A percentile compares a stretch with the other conserved stretches of the same genome.
Evolutionary conservation across 2,888 invertebrate genomes (phyloP).

Genomic region (Thymelicus acteon): DNA sequence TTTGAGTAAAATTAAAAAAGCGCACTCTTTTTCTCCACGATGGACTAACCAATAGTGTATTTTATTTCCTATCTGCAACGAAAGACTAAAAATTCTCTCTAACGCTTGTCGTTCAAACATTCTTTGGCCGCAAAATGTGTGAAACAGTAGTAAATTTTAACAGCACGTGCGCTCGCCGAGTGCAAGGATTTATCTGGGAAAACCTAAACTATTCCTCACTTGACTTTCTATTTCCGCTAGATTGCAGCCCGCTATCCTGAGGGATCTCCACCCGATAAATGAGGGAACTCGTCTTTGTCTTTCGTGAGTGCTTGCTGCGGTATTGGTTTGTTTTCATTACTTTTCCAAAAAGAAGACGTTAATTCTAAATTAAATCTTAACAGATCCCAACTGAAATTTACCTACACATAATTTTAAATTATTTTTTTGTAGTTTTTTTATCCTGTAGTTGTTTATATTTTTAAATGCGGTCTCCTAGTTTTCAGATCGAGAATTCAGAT

Average conservation of each 20-base stretch:
- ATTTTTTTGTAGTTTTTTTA: too few species aligned
- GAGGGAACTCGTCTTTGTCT: conserved; percentile 70
- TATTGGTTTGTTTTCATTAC: conserved; percentile 19
- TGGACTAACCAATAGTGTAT: conserved; percentile 28
- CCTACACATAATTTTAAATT: too few species aligned
- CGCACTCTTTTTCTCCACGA: background rate
- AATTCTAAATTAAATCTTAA: too few species aligned
- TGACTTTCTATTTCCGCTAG: conserved; percentile 76
- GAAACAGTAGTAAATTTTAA: conserved; percentile 38
- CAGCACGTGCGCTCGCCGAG: conserved; percentile 46
- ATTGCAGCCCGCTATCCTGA: conserved; percentile 64
- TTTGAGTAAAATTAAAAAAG: background rate
- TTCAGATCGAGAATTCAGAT: too few species aligned
- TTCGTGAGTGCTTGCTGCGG: conserved; percentile 20
- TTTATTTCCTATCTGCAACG: conserved; percentile 29
- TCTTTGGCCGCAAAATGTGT: conserved; percentile 31
- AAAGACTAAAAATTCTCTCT: conserved; percentile 32
- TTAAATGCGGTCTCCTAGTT: too few species aligned
- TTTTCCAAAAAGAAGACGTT: background rate
- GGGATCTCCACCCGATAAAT: conserved; percentile 68
- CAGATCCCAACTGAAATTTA: too few species aligned
- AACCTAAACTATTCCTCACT: conserved; percentile 65
- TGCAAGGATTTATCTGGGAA: conserved; percentile 59
- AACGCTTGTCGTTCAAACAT: conserved; percentile 35
- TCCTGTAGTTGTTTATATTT: too few species aligned